phyloP scores from a whole-genome alignment of 2,888 invertebrate species.

The Drosophila hamatofila region DNA sequence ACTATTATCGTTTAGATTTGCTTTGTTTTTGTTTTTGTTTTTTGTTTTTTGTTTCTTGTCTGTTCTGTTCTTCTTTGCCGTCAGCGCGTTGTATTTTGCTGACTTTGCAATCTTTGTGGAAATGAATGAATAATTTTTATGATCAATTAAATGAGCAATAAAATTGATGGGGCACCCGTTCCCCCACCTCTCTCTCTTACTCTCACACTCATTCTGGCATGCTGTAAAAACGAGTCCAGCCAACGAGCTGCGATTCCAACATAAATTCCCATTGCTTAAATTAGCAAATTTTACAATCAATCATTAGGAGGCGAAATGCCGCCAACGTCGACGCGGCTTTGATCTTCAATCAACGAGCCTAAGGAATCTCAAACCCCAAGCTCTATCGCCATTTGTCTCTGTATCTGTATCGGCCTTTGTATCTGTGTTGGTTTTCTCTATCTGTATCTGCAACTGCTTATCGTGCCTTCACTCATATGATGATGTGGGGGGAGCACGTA shows the following conservation, averaged over 20 bases:
- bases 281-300: constrained; percentile 78
- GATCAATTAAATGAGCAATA: constrained; percentile 78
- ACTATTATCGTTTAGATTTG: constrained; percentile 45
- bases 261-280: constrained; percentile 75
- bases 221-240: constrained; percentile 33
- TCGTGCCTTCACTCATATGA: constrained; percentile 41
- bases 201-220: background rate
- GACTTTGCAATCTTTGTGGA: constrained; percentile 57
- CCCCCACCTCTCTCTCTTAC: background rate
- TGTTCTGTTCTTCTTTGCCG: constrained; percentile 8
- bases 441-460: constrained; percentile 7
- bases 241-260: constrained; percentile 42
- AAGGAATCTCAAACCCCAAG: constrained; percentile 33
- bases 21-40: constrained; percentile 7
- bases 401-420: background rate
- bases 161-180: constrained; percentile 62
- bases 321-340: constrained; percentile 62
- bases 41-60: constrained; percentile 15
- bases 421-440: constrained; percentile 10
- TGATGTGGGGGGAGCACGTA: constrained; percentile 36
- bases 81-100: constrained; percentile 42
- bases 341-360: constrained; percentile 62
- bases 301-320: constrained; percentile 67
- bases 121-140: constrained; percentile 79
- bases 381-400: constrained; percentile 10